A percentile compares a stretch with the other conserved stretches of the same genome.
Evolutionary conservation across 2,113 vertebrate species (phyloP).

Genomic region (Lepisosteus osseus): DNA sequence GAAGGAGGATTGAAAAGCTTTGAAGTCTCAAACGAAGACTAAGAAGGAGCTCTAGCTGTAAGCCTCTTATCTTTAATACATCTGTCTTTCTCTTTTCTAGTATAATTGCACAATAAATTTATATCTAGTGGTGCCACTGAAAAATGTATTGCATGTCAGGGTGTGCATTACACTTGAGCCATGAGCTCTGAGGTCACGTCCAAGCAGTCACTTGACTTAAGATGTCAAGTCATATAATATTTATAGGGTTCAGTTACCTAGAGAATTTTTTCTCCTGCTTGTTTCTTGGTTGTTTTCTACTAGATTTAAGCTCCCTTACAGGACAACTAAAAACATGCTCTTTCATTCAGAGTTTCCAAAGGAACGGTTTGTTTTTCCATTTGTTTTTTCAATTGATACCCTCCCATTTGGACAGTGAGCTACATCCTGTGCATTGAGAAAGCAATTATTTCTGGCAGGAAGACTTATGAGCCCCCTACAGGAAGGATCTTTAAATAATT

Average conservation of each 20-base stretch:
- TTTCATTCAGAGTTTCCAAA: too few species aligned
- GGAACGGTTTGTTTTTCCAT: too few species aligned
- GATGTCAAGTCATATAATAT: conserved; percentile 8
- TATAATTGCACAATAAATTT: conserved; percentile 30
- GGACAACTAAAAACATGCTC: too few species aligned
- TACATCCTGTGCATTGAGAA: too few species aligned
- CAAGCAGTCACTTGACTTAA: not conserved
- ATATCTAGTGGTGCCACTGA: conserved; percentile 16
- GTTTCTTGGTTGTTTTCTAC: too few species aligned
- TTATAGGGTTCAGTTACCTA: conserved; percentile 20
- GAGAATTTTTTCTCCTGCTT: too few species aligned
- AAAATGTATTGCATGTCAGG: not conserved
- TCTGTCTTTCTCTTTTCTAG: conserved; percentile 30
- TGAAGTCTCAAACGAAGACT: conserved; percentile 52
- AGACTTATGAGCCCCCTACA: too few species aligned
- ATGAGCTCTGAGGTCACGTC: not conserved
- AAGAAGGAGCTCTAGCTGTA: conserved; percentile 31
- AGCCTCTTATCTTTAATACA: conserved; percentile 50
- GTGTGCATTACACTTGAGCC: not conserved
- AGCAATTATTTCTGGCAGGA: too few species aligned
- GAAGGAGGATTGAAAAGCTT: conserved; percentile 38
- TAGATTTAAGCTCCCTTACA: too few species aligned
- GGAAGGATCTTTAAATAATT: too few species aligned
- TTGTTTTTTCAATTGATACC: too few species aligned
- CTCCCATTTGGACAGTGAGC: too few species aligned